A percentile compares a stretch with the other conserved stretches of the same genome.
phyloP scores from a whole-genome alignment of 2,113 vertebrate species.

The Hypanus sabinus region DNA sequence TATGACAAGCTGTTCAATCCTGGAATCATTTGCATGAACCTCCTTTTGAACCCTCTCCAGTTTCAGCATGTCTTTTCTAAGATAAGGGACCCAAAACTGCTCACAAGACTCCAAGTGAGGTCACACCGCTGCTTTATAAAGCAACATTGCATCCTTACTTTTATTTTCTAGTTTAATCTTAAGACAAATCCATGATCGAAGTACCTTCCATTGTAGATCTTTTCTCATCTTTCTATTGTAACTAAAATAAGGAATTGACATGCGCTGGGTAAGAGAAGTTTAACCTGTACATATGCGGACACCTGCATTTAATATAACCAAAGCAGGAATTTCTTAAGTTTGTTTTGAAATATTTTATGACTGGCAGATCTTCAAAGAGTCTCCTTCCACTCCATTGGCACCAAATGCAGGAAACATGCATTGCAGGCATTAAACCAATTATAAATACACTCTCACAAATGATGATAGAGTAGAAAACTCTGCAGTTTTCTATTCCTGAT shows the following conservation, averaged over 20 bases:
- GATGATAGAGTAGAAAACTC: background rate
- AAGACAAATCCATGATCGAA: background rate
- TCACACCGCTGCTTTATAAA: too few species aligned
- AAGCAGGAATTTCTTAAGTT: background rate
- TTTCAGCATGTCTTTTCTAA: too few species aligned
- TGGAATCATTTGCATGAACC: too few species aligned
- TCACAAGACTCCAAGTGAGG: too few species aligned
- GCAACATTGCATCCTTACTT: too few species aligned
- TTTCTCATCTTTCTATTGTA: background rate
- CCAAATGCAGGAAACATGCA: background rate
- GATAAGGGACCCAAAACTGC: too few species aligned
- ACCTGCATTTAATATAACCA: background rate
- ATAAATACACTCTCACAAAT: background rate
- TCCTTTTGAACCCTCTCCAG: too few species aligned
- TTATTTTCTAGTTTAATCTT: too few species aligned
- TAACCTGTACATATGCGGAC: background rate
- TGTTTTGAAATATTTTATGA: background rate
- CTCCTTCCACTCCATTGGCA: background rate
- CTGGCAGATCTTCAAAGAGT: background rate
- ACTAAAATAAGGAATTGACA: background rate
- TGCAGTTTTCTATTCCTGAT: conserved; percentile 3
- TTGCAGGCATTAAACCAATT: too few species aligned
- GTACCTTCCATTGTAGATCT: background rate
- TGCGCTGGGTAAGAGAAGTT: background rate
- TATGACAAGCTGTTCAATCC: too few species aligned